Conservation (phyloP, 2,888 invertebrate species). For the Physocephala rufipes region DNA sequence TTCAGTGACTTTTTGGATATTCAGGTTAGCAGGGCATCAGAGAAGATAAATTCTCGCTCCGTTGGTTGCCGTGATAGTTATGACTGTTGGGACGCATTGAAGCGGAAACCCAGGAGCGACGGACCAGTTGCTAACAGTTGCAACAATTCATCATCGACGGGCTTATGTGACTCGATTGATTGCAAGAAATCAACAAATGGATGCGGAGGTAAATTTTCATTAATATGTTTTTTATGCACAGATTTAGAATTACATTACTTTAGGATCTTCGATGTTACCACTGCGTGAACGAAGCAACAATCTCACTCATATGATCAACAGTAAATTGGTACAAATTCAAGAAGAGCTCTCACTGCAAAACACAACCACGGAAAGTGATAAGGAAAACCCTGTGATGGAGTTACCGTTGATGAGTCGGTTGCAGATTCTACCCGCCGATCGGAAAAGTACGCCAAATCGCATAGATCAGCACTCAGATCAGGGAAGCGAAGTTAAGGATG, state of each 20-base stretch:
- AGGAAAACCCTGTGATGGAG: constrained; percentile 51
- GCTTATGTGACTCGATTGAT: constrained; percentile 47
- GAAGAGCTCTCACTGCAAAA: constrained; percentile 50
- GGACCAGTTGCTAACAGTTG: constrained; percentile 44
- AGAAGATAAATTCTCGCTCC: constrained; percentile 54
- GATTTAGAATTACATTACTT: constrained; percentile 45
- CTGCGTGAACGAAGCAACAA: constrained; percentile 54
- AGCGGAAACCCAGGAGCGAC: constrained; percentile 49
- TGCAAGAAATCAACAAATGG: constrained; percentile 26
- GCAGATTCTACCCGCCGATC: constrained; percentile 51
- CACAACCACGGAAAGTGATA: constrained; percentile 51
- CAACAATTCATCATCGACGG: constrained; percentile 39
- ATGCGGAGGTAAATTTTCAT: neutral
- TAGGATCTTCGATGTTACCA: neutral
- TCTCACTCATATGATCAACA: neutral
- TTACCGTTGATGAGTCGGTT: constrained; percentile 49
- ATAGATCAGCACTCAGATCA: constrained; percentile 14
- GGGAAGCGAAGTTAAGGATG: constrained; percentile 1
- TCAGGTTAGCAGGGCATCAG: constrained; percentile 51
- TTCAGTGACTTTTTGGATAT: constrained; percentile 62
- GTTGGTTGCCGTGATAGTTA: constrained; percentile 57
- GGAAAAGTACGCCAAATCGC: constrained; percentile 59
- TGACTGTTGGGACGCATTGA: constrained; percentile 61
- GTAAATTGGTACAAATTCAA: constrained; percentile 56
- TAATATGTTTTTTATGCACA: neutral